Base-by-base conservation (phyloP, 2,888 invertebrate genomes). In the Drosophila nr. perissopoda region DNA sequence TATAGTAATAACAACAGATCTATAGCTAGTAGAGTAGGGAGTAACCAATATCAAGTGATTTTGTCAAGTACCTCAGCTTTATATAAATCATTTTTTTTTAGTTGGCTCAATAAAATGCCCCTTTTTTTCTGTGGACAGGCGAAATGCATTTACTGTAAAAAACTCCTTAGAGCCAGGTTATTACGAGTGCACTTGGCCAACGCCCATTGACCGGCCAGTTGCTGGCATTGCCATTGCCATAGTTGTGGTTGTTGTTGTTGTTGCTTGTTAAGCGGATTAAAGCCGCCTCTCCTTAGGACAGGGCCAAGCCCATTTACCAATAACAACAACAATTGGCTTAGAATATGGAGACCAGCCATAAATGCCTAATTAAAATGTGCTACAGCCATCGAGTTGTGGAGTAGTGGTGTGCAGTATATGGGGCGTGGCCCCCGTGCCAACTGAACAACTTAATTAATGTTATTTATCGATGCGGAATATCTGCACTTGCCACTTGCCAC, bases 401-500 rank as follows among this genome's bases (percentile, higher is more conserved):
- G 49, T 49, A 38, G 69, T 25, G 53, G 71, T 71, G 73, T 71
- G 67, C 78, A 75, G 31, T 33, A 51, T 45, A 18, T 4, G 42
- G 48, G 90, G 90, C 58, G 85, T 66, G 90, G 84, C 71, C 33
- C 16, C 25, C 53, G 69, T 73, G 62, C 67, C 64, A 83, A 72
- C 68, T 69, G 78, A 72, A 82, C 85, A 90, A 85, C 90, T 86
- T 88, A 90, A 86, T 86, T 86, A 85, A 85, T 86, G 86, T 80
- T 82, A 86, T 86, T 90, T 86, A 86, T 86, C 90, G 88, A 88
- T 88, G 89, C 78, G 83, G 73, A 88, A 89, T 87, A 84, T 82
- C 74, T 80, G 67, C 67, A 69, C 56, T 68, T 58, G 66, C 66
- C 49, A 56, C 62, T 64, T 63, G 48, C 45, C 38, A 36, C 59